Evolutionary conservation across 2,888 invertebrate genomes (phyloP), one percentile per base, ranked within the genome.

Genomic region (Ochlodes sylvanus): DNA sequence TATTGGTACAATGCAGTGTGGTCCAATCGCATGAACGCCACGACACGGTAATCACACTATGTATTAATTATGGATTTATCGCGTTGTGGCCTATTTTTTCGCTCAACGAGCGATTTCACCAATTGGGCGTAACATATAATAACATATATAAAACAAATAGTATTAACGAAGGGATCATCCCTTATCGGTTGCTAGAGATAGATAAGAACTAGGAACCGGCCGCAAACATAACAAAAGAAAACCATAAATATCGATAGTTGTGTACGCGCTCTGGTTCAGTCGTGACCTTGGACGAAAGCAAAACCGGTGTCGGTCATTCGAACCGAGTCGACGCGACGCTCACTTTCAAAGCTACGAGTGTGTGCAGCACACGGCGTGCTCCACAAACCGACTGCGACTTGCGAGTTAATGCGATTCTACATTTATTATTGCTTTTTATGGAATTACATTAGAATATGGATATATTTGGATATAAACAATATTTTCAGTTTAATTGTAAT

Each of bases 201-300:
- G 47, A 47, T 47, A 47, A 47, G 47, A 47, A 17, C 15, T 9
- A 17, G 47, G 9, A 17, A 38, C 38, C 38, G 12, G 38, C 38
- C 12, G 12, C 12, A 38, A 38, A 38, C 12, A 19, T 19, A 50
- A 50, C 50, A 50, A 42, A 58, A 41, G 17, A 27, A 17, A 42
- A 21, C 5, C 56, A 32, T 66, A 58, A 55, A 63, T 58, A 64
- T 63, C 65, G 65, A 67, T 60, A 58, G 41, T 41, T 19, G 32
- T 19, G 32, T 38, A 27, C 21, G 67, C 69, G 69, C 69, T 68
- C 70, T 70, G 71, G 69, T 71, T 73, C 73, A 72, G 68, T 55
- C 56, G 72, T 89, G 88, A 92, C 92, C 92, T 92, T 92, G 85
- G 75, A 87, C 83, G 91, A 92, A 90, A 91, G 90, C 82, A 88